Base-by-base conservation (phyloP, 1,140 invertebrate genomes). In the Melipona quadrifasciata region DNA sequence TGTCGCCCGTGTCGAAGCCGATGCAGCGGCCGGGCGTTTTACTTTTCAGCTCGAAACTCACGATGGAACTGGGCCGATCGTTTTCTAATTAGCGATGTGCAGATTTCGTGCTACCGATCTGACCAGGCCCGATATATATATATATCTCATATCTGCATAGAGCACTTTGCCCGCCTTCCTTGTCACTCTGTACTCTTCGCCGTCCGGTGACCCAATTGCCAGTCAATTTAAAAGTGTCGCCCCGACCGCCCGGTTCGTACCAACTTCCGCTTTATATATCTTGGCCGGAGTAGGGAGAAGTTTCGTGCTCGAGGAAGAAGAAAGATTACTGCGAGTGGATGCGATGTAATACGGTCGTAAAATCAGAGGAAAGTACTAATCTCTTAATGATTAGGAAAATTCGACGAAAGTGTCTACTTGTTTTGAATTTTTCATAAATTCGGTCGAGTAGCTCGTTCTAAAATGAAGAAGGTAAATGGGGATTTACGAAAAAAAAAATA, bases 21-120 rank as follows among this genome's bases (percentile, higher is more conserved):
- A 80, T 76, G 19, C 6, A 21, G 14, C 12, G 47, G 2, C 31
- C 17, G 10, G 19, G 74, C 24, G 24, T 57, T 77, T 53, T 27
- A 16, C 75, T 51, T 78, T 51, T 65, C 47, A 47, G 34, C 34
- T 53, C 16, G 17, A n/a, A 16, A 47, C 27, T 53, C 80, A 16
- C 24, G 17, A 21, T 57, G 73, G 5, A 84, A 79, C 65, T 72
- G 27, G 74, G 75, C 82, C 76, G 82, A 83, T 81, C 58, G 47
- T 65, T 53, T 47, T 73, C 24, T 72, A 82, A 75, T 81, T 81
- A 81, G 57, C 53, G 11, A 51, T 27, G 14, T 11, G 14, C 6
- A 16, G 34, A n/a, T 24, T 24, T 47, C 10, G 12, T 24, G 39
- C 39, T 16, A 39, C 67, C 27, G 39, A 51, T 31, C 51, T 65